Conservation (phyloP, 2,888 invertebrate species). For the Brachyptera risi region DNA sequence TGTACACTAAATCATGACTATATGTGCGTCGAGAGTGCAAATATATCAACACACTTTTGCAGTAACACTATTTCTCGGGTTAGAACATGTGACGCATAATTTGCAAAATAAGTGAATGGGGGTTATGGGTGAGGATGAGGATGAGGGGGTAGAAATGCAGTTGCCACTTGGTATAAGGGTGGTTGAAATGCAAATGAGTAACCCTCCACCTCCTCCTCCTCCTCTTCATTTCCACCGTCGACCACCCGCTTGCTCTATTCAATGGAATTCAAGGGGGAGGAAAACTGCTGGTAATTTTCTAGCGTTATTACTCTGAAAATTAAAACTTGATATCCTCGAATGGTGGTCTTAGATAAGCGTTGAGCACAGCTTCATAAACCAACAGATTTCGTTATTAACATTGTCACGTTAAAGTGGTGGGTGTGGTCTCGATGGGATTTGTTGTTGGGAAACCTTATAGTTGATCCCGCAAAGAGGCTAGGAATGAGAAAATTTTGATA, state of each 20-base stretch:
- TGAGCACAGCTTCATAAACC: conserved; percentile 4
- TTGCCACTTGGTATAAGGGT: too few species aligned
- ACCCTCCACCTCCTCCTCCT: not conserved
- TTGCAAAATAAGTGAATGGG: not conserved
- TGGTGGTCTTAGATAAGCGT: conserved; percentile 21
- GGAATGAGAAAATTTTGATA: too few species aligned
- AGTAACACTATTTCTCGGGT: too few species aligned
- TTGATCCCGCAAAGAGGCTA: too few species aligned
- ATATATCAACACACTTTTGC: too few species aligned
- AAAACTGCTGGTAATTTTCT: conserved; percentile 21
- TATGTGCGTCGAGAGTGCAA: too few species aligned
- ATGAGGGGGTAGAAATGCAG: not conserved
- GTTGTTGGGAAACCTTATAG: too few species aligned
- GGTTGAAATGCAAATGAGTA: conserved; percentile 8
- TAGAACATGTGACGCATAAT: not conserved
- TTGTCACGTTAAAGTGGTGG: too few species aligned
- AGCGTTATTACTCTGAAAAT: conserved; percentile 25
- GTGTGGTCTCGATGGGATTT: too few species aligned
- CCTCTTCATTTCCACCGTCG: too few species aligned
- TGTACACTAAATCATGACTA: too few species aligned
- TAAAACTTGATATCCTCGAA: conserved; percentile 28
- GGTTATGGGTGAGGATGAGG: not conserved
- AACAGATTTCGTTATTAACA: conserved; percentile 12
- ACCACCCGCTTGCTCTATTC: not conserved
- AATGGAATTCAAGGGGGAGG: not conserved